Base-by-base conservation (phyloP, 2,113 vertebrate genomes). In the Heterochromis multidens region DNA sequence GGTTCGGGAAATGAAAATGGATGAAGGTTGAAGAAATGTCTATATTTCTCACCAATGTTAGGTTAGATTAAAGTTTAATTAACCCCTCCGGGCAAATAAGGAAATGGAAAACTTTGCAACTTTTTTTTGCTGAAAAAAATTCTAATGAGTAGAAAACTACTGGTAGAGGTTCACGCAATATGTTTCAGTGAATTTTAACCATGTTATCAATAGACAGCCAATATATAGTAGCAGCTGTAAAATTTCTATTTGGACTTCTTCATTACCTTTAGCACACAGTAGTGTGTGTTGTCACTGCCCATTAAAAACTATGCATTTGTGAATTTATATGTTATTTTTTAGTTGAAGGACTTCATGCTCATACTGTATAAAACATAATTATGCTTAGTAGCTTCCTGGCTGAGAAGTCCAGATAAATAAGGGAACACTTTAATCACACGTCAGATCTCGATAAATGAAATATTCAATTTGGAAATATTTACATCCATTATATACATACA, bases 41-140 rank as follows among this genome's bases (percentile, higher is more conserved):
- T 84, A 35, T 88, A 83, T 89, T 88, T 81, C 62, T 49, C 52
- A 82, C 43, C 63, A 77, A 65, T 14, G 60, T 88, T 89, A 81
- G 62, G 59, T 81, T 25, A 61, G 33, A 83, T 89, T 70, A 59
- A 90, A 89, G 79, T 91, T 89, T 76, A 86, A 91, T 90, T 7
- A 89, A 21, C 40, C 10, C 76, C 70, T 85, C 58, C 2, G 56
- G 70, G 83, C 35, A 83, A 86, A 87, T 82, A 33, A 61, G 72
- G 19, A 83, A 83, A 85, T 83, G 31, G 57, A 77, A 87, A 83
- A 78, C 37, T 77, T 70, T 43, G 33, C 31, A 57, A 58, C 43
- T 54, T 52, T 74, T 25, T n/a, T 78, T 25, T 37, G 31, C 21
- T 43, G 46, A 65, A 14, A 61, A 19, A n/a, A 81, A 49, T 16